These are phyloP conservation scores for Andrena dorsata DNA, from an alignment of 2,888 invertebrate genomes.

Conservation along the genomic window DNA sequence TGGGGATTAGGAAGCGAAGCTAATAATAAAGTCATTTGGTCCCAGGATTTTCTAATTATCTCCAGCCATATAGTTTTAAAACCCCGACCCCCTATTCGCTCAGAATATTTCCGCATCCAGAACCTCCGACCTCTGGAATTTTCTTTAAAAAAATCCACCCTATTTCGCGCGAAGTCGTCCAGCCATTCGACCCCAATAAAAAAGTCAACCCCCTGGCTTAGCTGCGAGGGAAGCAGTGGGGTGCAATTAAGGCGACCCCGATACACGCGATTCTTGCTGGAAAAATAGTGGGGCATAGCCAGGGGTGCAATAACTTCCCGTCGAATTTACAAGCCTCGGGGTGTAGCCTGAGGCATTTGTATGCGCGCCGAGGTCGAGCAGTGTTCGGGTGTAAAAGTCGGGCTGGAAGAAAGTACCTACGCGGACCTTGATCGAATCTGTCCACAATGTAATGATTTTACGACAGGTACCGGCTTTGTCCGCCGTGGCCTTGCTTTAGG, in stretches of 20 bases:
- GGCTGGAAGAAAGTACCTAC: neutral
- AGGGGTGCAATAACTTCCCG: conserved; percentile 14
- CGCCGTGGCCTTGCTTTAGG: neutral
- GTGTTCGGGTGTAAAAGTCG: neutral
- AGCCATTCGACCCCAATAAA: neutral
- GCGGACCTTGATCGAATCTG: conserved; percentile 65
- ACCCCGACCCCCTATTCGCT: neutral
- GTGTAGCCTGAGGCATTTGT: neutral
- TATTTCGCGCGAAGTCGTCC: neutral
- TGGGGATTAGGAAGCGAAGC: no score
- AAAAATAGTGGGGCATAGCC: conserved; percentile 3
- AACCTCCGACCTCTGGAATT: no score
- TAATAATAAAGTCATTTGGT: no score
- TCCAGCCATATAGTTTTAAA: no score
- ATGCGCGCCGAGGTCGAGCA: neutral
- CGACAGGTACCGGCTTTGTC: conserved; percentile 44
- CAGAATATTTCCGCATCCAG: neutral
- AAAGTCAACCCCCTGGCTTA: neutral
- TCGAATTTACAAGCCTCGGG: conserved; percentile 11
- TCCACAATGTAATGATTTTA: conserved; percentile 77
- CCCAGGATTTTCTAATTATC: no score
- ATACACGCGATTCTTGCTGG: neutral
- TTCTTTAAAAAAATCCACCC: neutral
- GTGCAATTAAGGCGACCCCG: neutral
- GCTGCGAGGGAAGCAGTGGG: neutral